Percentiles rank a stretch among this genome's conserved stretches.
These are phyloP conservation scores for Hipparchia semele DNA, from an alignment of 2,888 invertebrate species.

Conservation along the genomic window DNA sequence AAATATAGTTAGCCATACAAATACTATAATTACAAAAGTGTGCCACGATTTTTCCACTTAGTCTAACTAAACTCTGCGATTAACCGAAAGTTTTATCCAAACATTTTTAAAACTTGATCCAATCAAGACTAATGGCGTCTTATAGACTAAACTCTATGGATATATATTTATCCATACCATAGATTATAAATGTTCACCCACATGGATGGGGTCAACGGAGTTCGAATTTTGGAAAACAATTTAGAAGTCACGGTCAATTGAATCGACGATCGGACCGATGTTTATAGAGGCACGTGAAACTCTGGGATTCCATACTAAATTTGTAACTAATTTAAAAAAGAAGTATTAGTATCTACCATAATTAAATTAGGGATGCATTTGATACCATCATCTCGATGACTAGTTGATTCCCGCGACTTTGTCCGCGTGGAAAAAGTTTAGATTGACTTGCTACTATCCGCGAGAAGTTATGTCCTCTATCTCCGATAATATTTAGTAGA, in stretches of 20 bases:
- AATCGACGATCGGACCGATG: constrained; percentile 47
- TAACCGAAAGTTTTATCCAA: too few species aligned
- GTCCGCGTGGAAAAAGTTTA: too few species aligned
- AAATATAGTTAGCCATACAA: too few species aligned
- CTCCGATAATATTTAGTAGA: too few species aligned
- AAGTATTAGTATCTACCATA: not conserved
- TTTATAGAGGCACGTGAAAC: constrained; percentile 11
- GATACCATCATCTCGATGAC: too few species aligned
- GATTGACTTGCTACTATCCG: too few species aligned
- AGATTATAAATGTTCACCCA: constrained; percentile 21
- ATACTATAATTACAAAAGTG: too few species aligned
- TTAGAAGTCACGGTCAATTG: constrained; percentile 71
- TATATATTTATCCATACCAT: not conserved
- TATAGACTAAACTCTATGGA: not conserved
- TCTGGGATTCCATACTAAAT: constrained; percentile 23
- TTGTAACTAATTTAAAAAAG: constrained; percentile 17
- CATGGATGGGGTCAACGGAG: constrained; percentile 41
- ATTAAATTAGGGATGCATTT: too few species aligned
- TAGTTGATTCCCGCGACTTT: too few species aligned
- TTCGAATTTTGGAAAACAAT: constrained; percentile 68
- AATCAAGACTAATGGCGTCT: not conserved
- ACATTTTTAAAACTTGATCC: not conserved
- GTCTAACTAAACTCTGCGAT: too few species aligned
- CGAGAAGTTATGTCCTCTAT: too few species aligned
- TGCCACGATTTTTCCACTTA: not conserved